Evolutionary conservation across 2,888 invertebrate genomes (phyloP).

Genomic region (Tetragonisca angustula): DNA sequence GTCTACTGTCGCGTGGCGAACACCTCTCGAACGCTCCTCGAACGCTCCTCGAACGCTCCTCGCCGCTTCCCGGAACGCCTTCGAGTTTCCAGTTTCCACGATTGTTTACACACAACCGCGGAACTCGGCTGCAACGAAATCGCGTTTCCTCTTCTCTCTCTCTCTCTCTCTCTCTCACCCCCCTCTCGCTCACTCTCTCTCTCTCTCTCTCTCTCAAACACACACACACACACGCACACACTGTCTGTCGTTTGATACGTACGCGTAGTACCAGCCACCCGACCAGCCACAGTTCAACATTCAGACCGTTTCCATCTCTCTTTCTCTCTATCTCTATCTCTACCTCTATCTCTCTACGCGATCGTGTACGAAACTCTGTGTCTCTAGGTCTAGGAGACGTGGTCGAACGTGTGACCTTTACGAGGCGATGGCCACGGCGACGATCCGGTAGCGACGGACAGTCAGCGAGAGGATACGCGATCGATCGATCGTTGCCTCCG

Average conservation of each 20-base stretch:
- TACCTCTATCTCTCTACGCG: background rate
- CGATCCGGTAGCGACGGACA: conserved; percentile 41
- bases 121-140: background rate
- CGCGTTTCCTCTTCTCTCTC: background rate
- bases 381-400: background rate
- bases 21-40: conserved; percentile 3
- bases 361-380: background rate
- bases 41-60: background rate
- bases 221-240: no score
- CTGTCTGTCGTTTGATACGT: no score
- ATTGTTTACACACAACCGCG: conserved; percentile 31
- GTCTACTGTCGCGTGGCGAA: conserved; percentile 26
- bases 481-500: conserved; percentile 61
- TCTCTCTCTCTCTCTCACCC: background rate
- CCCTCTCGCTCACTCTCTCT: no score
- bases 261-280: background rate
- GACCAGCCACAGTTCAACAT: background rate
- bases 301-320: background rate
- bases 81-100: conserved; percentile 19
- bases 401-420: background rate
- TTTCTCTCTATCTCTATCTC: background rate
- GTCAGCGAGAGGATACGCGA: conserved; percentile 42
- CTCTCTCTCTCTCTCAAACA: no score
- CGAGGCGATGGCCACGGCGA: conserved; percentile 14
- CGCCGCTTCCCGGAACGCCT: background rate